phyloP scores from a whole-genome alignment of 2,797 vertebrate genomes.

The Leontopithecus rosalia region DNA sequence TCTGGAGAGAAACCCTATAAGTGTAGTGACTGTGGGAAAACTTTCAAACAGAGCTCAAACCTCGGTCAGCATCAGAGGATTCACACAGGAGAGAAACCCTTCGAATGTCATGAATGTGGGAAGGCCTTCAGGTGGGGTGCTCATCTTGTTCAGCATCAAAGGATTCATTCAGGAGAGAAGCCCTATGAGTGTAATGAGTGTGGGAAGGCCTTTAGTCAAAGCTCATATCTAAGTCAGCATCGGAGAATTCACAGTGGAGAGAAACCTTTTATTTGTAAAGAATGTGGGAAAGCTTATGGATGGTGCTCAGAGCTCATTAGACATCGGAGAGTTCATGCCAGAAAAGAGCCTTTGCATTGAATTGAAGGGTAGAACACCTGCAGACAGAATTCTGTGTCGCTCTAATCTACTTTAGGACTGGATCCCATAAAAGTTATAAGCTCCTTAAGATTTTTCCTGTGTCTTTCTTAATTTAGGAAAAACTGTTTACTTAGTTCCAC shows the following conservation, averaged over 20 bases:
- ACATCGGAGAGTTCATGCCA: conserved; percentile 39
- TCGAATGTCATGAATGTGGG: conserved; percentile 53
- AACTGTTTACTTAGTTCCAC: neutral
- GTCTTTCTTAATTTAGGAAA: conserved; percentile 48
- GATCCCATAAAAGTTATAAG: conserved; percentile 11
- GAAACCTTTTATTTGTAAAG: conserved; percentile 41
- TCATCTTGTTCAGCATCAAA: conserved; percentile 64
- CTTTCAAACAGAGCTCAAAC: conserved; percentile 62
- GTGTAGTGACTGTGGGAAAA: conserved; percentile 65
- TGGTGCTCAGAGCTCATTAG: conserved; percentile 46
- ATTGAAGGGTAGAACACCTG: conserved; percentile 10
- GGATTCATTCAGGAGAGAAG: conserved; percentile 67
- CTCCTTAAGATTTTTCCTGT: neutral
- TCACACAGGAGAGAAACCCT: conserved; percentile 71
- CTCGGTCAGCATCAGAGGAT: conserved; percentile 69
- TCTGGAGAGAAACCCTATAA: conserved; percentile 67
- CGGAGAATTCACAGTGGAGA: conserved; percentile 58
- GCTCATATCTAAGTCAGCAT: conserved; percentile 66
- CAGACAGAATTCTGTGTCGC: conserved; percentile 15
- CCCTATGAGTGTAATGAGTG: conserved; percentile 60
- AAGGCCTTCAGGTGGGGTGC: conserved; percentile 69
- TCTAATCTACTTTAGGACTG: conserved; percentile 16
- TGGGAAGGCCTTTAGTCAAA: conserved; percentile 71
- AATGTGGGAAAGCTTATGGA: conserved; percentile 53
- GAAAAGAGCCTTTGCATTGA: neutral